Base-by-base conservation (phyloP, 2,797 vertebrate species). In the Gorsachius magnificus region DNA sequence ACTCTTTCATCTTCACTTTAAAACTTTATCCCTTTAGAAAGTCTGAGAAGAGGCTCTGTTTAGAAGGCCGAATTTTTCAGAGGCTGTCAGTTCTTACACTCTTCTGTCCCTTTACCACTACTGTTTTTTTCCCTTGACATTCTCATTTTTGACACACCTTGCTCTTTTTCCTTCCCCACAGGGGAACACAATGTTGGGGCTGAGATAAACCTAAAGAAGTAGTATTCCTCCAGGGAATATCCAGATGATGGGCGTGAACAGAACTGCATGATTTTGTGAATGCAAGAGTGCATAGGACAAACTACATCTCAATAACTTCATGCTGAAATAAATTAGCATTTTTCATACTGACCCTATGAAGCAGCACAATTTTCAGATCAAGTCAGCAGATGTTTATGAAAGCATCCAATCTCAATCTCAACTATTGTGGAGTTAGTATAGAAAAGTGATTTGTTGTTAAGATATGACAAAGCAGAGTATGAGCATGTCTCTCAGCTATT, bases 401-500 rank as follows among this genome's bases (percentile, higher is more conserved):
- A 86, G 43, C 20, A 82, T 18, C 31, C 43, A 57, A 29, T 81
- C 61, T 88, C 82, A 31, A 10, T 26, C 72, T 83, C 65, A 71
- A 72, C 57, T 75, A 13, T 20, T 15, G n/a, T 31, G 31, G 33
- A 83, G 68, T 74, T 79, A 54, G 60, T 54, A 48, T 8, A 66
- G 51, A 74, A 79, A 88, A 83, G 57, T 14, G 18, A 91, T 78
- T 84, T 94, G 25, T 79, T 94, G 41, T 90, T 87, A 79, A 87
- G 68, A 45, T 56, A 87, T 18, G 21, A 83, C 72, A 89, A 79
- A 94, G 65, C 36, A 87, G 85, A 76, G 84, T 90, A 86, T 79
- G 58, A 84, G 76, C 41, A 29, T 60, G 6, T 66, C 46, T 91
- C 38, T 83, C 61, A 60, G 80, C 38, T 90, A 64, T 91, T 92